phyloP scores from a whole-genome alignment of 2,113 vertebrate species.

The Pygoscelis adeliae region DNA sequence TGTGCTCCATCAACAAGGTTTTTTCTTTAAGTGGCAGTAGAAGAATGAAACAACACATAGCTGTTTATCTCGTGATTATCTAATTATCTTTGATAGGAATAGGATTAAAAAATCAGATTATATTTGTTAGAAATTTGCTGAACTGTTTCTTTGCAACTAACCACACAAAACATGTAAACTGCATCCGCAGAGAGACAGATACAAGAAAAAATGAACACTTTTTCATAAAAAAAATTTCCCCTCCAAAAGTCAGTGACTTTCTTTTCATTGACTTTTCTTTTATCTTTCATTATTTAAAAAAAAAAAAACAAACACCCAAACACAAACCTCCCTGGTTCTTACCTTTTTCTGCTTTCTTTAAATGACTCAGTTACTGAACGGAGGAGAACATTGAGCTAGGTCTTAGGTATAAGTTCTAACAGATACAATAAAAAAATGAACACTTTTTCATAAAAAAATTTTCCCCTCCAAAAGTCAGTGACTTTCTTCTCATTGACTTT shows the following conservation, averaged over 20 bases:
- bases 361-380: neutral
- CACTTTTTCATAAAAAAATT: neutral
- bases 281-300: neutral
- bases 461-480: neutral
- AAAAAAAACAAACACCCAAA: neutral
- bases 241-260: neutral
- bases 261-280: neutral
- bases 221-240: neutral
- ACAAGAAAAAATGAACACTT: conserved; percentile 19
- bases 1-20: neutral
- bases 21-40: conserved; percentile 25
- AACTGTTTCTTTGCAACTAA: conserved; percentile 30
- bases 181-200: conserved; percentile 11
- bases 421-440: conserved; percentile 34
- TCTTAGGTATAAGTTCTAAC: conserved; percentile 15
- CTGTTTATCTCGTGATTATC: neutral
- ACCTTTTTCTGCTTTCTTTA: neutral
- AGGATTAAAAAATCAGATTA: conserved; percentile 38
- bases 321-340: neutral
- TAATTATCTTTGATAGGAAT: conserved; percentile 32
- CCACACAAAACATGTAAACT: conserved; percentile 12
- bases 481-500: neutral
- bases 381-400: neutral
- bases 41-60: neutral
- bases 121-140: conserved; percentile 35